These are phyloP conservation scores for Aethes cnicana DNA, from an alignment of 2,888 invertebrate genomes.

Conservation along the genomic window DNA sequence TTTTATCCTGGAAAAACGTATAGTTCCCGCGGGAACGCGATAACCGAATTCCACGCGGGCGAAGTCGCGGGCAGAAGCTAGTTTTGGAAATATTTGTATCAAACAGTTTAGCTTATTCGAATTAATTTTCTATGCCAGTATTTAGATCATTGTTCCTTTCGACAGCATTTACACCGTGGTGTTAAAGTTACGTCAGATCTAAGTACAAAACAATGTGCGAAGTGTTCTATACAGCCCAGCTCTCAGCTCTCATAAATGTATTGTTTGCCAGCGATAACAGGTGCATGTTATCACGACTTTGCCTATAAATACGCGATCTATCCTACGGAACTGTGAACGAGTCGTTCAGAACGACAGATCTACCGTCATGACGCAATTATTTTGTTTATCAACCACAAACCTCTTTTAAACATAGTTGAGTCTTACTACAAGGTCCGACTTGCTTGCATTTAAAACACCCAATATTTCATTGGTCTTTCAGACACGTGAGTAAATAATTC, in stretches of 20 bases:
- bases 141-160: neutral
- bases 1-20: too few species aligned
- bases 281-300: conserved; percentile 59
- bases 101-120: neutral
- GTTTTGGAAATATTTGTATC: too few species aligned
- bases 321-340: conserved; percentile 18
- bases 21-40: too few species aligned
- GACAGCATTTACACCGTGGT: too few species aligned
- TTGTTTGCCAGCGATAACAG: conserved; percentile 68
- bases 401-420: conserved; percentile 16
- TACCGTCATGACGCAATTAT: conserved; percentile 23
- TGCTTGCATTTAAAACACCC: conserved; percentile 2
- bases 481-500: too few species aligned
- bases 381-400: conserved; percentile 16
- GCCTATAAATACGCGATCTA: conserved; percentile 53
- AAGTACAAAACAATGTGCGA: conserved; percentile 11
- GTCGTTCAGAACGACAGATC: conserved; percentile 28
- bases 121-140: neutral
- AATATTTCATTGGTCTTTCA: too few species aligned
- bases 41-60: too few species aligned
- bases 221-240: conserved; percentile 2
- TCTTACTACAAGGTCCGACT: too few species aligned
- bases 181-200: neutral
- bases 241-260: conserved; percentile 40
- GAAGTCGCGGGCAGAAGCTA: too few species aligned